Conservation (phyloP, 2,113 vertebrate species). For the Cariama cristata region DNA sequence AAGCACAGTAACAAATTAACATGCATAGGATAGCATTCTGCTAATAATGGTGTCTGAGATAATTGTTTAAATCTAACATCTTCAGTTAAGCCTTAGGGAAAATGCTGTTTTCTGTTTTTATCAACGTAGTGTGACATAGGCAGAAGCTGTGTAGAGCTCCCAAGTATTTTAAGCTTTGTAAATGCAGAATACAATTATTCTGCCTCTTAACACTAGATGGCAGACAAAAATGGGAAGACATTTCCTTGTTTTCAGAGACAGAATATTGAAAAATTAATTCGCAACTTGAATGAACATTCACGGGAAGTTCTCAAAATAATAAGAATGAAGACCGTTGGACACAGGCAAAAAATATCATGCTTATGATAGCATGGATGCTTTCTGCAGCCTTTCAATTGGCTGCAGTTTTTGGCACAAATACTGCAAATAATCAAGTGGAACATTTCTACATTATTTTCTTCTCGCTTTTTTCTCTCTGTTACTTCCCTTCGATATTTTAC, state of each 20-base stretch:
- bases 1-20: not conserved
- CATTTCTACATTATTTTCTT: not conserved
- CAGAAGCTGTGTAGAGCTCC: not conserved
- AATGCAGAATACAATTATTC: not conserved
- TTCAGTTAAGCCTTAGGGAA: not conserved
- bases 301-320: not conserved
- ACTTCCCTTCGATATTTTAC: not conserved
- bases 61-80: not conserved
- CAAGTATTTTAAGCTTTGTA: not conserved
- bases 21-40: not conserved
- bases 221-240: slow-evolving; percentile 63
- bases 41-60: not conserved
- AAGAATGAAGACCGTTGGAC: not conserved
- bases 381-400: not conserved
- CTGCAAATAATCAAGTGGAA: not conserved
- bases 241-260: not conserved
- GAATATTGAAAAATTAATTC: not conserved
- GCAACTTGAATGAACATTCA: not conserved
- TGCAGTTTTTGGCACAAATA: not conserved
- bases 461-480: not conserved
- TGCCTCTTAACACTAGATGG: slow-evolving; percentile 67
- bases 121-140: not conserved
- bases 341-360: not conserved
- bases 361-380: not conserved
- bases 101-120: not conserved